Evolutionary conservation across 2,113 vertebrate genomes (phyloP).

Genomic region (Boulengeromyrus knoepffleri): DNA sequence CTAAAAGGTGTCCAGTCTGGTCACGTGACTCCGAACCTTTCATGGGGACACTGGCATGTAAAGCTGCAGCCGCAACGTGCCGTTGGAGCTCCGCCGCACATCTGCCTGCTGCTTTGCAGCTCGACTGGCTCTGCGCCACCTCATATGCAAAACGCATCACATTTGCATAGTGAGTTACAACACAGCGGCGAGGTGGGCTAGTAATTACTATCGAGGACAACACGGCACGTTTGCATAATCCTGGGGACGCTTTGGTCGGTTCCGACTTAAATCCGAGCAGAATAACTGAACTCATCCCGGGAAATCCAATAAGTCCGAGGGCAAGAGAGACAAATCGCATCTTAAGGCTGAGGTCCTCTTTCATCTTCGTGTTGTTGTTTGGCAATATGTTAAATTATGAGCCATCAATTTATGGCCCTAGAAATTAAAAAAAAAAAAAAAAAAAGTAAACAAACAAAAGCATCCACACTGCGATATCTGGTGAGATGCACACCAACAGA

Average conservation of each 20-base stretch:
- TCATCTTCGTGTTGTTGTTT: neutral
- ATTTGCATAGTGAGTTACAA: constrained; percentile 19
- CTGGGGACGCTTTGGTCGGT: neutral
- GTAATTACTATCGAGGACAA: constrained; percentile 17
- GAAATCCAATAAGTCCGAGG: neutral
- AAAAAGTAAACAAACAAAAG: too few species aligned
- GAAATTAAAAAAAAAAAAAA: neutral
- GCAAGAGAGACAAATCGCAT: neutral
- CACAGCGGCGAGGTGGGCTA: neutral
- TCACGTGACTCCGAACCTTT: neutral
- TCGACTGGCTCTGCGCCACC: constrained; percentile 10
- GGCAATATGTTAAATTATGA: neutral
- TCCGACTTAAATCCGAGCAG: neutral
- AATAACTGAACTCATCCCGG: neutral
- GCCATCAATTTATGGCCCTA: neutral
- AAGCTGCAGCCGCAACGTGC: neutral
- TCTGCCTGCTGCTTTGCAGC: neutral
- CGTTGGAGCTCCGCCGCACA: neutral
- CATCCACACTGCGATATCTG: neutral
- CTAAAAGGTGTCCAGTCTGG: neutral
- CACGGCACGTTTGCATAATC: constrained; percentile 4
- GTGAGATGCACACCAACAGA: neutral
- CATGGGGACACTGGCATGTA: neutral
- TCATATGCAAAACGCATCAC: constrained; percentile 2
- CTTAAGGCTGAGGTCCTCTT: neutral